Evolutionary conservation across 2,797 vertebrate genomes (phyloP), one percentile per base, ranked within the genome.

Genomic region (Rhincodon typus): DNA sequence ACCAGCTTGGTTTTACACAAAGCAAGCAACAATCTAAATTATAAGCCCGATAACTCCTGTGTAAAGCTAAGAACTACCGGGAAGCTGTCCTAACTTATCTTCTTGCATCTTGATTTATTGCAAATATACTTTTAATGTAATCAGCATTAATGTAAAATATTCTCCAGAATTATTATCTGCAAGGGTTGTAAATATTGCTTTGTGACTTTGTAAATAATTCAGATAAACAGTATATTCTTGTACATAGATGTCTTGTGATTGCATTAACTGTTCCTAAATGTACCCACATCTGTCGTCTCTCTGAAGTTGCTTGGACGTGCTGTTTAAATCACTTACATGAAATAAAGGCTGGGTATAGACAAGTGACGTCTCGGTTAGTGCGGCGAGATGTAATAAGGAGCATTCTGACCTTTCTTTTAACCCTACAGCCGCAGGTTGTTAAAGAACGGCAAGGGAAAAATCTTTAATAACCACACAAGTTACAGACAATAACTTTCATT

Each of bases 161-260:
- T 42, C 27, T 0, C 42, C 34, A 19, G 38, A 21, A 38, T n/a
- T 94, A 94, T 95, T 77, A 77, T 77, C 94, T 97, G 95, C 96
- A 97, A 97, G 96, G 98, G 98, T 97, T 98, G 98, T 98, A 98
- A 97, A 98, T 98, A 97, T 97, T 98, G 97, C 97, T 98, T 98
- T 98, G 97, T 97, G 97, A 97, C 97, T 97, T 97, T 98, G 98
- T 98, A 98, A 98, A 98, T 98, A 98, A 96, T 97, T 96, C 97
- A 97, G 97, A 98, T 98, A 97, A 98, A 97, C 97, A 96, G 97
- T 98, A 97, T 98, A 97, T 98, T 97, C 97, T 98, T 98, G 98
- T 98, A 98, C 97, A 98, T 98, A 98, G 97, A 98, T 96, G 91
- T 70, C 38, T 38, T 46, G 67, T 69, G 23, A 69, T 72, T 69